Conservation (phyloP, 2,888 invertebrate species). For the Nowickia ferox region DNA sequence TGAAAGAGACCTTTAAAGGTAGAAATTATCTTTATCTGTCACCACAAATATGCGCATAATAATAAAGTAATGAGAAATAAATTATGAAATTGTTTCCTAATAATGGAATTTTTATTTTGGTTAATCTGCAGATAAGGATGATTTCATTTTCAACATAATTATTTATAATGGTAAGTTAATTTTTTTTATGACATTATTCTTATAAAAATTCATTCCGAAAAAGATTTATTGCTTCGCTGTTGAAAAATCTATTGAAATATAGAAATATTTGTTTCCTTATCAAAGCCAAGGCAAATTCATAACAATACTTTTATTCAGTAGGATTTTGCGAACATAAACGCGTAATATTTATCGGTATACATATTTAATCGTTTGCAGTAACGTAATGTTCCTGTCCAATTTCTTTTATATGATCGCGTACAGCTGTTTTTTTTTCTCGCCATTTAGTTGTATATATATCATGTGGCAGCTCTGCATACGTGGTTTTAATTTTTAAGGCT, state of each 20-base stretch:
- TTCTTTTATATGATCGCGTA: too few species aligned
- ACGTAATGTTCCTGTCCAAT: too few species aligned
- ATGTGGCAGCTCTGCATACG: too few species aligned
- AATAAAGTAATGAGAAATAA: neutral
- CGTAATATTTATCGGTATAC: too few species aligned
- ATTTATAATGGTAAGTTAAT: neutral
- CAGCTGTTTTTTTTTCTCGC: too few species aligned
- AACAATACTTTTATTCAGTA: neutral
- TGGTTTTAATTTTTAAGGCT: too few species aligned
- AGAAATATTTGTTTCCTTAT: neutral
- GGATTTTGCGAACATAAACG: too few species aligned
- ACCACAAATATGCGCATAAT: neutral
- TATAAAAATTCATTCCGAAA: neutral
- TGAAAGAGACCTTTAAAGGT: neutral
- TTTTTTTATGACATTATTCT: conserved; percentile 10
- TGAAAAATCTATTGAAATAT: conserved; percentile 2
- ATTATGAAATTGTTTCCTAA: conserved; percentile 30
- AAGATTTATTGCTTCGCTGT: conserved; percentile 4
- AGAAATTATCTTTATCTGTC: neutral
- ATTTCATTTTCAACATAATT: neutral
- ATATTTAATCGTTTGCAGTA: too few species aligned
- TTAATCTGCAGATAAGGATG: neutral
- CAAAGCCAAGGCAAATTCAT: neutral
- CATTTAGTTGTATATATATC: too few species aligned
- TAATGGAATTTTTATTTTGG: neutral